Evolutionary conservation across 2,888 invertebrate genomes (phyloP), one percentile per base, ranked within the genome.

Genomic region (Agrotis ipsilon): DNA sequence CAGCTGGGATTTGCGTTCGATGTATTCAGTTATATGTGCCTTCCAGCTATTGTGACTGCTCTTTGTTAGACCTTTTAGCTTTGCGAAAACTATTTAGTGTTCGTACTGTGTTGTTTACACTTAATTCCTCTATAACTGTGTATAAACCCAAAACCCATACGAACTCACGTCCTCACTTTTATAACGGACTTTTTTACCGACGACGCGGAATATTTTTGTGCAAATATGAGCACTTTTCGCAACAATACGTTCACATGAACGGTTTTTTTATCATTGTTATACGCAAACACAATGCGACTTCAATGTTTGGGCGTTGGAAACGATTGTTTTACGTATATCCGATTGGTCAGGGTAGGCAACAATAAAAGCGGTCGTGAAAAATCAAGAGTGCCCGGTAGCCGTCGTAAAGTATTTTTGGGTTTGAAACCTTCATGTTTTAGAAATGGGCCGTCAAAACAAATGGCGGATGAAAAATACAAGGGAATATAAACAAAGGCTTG

Each of bases 401-500:
- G 58, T 80, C 80, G 89, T 91, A 90, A 92, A 92, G 87, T 87
- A 92, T 92, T 91, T 92, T 89, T 77, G 84, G 83, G 81, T 79
- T 88, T 87, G 82, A 90, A 90, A 90, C 90, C 87, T 92, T 91
- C 89, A 88, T 90, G 89, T 91, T 92, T 91, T 89, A 89, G 90
- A 88, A 90, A 92, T 89, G 90, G 92, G 90, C 91, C 92, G 91
- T 94, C 93, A 94, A 94, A 95, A 93, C 90, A 92, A 94, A 95
- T 94, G 93, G 91, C 90, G 91, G 90, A 90, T 93, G 92, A 95
- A 95, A 95, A 95, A 94, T 94, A 93, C 91, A 90, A 89, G 89
- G 85, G 89, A 91, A 93, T 92, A 94, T 94, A 96, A 96, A 96
- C 94, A 95, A 94, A 94, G 92, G 92, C 91, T 93, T 94, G 94